Base-by-base conservation (phyloP, 2,888 invertebrate species). In the Laothoe populi region DNA sequence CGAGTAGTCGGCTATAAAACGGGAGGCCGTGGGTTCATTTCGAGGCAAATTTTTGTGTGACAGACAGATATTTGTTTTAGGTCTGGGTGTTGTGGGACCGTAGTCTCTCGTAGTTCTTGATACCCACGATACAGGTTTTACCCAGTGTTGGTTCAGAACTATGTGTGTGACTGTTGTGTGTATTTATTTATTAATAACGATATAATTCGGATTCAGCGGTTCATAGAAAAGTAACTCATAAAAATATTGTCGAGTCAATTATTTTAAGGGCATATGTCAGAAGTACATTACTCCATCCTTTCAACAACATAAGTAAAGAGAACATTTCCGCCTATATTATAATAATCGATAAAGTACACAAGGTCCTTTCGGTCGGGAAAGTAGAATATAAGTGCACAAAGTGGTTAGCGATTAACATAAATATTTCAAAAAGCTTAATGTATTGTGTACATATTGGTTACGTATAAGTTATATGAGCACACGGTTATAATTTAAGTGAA, bases 291-390 rank as follows among this genome's bases (percentile, higher is more conserved):
- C 35, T 10, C 19, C 16, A 19, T 53, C 19, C 19, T 35, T 16
- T 53, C 19, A 53, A 53, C 35, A 13, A 53, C 35, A 19, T 24
- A 46, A 31, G 19, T 35, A 35, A 53, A 53, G 35, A 35, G 31
- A 35, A 11, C 31, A 31, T 53, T 53, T 53, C 53, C 53, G 53
- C 19, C 8, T 53, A n/a, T n/a, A n/a, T 31, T 19, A 35, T 53
- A 19, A 4, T 7, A 44, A 44, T 24, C 24, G 19, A 35, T 35
- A 19, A 53, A 4, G 53, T 8, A 35, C 35, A 31, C 19, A 35
- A 46, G 53, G 53, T 19, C 38, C 38, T n/a, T n/a, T 38, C 38
- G 38, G 13, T 13, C 11, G 38, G 2, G 13, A 38, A 38, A 8
- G 10, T 38, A 13, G 38, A 38, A 13, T 11, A 38, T 11, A 11